Evolutionary conservation across 2,113 vertebrate genomes (phyloP).

Genomic region (Lepus timidus): DNA sequence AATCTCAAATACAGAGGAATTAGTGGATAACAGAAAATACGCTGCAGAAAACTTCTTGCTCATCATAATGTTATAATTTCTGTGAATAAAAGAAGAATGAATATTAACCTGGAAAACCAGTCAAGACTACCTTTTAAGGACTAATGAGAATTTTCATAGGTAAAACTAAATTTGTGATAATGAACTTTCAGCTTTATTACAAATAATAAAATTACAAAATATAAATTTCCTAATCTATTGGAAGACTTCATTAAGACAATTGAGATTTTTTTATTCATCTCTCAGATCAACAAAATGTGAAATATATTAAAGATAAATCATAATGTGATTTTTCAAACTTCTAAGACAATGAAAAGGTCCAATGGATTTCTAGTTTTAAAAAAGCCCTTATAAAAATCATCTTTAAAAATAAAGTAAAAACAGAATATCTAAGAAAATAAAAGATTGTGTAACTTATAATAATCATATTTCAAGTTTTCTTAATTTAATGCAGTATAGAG

Average conservation of each 20-base stretch:
- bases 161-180: not conserved
- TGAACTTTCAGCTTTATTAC: not conserved
- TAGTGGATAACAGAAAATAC: not conserved
- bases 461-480: not conserved
- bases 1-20: not conserved
- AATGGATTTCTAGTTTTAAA: not conserved
- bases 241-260: not conserved
- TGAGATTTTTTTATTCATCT: not conserved
- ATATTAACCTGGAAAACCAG: not conserved
- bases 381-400: not conserved
- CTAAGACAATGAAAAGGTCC: not conserved
- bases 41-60: constrained; percentile 24
- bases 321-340: not conserved
- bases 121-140: not conserved
- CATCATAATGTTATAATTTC: constrained; percentile 9
- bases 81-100: not conserved
- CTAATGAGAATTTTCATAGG: constrained; percentile 4
- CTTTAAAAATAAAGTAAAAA: not conserved
- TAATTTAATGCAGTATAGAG: not conserved
- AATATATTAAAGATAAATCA: not conserved
- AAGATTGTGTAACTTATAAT: not conserved
- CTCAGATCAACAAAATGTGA: not conserved
- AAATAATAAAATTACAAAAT: constrained; percentile 31
- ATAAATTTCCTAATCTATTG: not conserved
- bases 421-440: not conserved